A percentile compares a stretch with the other conserved stretches of the same genome.
phyloP scores from a whole-genome alignment of 2,113 vertebrate species.

The Capricornis sumatraensis region DNA sequence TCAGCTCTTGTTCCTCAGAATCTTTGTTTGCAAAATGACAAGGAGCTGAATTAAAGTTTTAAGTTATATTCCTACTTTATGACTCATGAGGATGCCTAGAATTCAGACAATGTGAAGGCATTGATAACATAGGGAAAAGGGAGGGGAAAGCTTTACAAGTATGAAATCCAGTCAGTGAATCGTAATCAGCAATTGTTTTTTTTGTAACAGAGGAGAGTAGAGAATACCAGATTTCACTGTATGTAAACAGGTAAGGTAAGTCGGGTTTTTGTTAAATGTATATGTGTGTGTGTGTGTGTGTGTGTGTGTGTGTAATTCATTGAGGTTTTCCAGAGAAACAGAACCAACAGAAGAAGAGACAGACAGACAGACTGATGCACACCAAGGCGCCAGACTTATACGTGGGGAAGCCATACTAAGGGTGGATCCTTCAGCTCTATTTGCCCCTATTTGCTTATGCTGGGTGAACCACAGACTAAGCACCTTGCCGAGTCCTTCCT shows the following conservation, averaged over 20 bases:
- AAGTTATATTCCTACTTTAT: background rate
- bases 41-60: background rate
- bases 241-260: background rate
- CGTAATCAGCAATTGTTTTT: background rate
- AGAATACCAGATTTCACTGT: background rate
- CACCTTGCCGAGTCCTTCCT: background rate
- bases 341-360: background rate
- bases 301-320: background rate
- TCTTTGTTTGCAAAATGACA: background rate
- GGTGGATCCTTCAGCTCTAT: background rate
- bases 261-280: background rate
- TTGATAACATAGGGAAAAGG: background rate
- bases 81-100: background rate
- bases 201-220: background rate
- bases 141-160: background rate
- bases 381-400: background rate
- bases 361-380: background rate
- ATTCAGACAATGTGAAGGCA: background rate
- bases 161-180: background rate
- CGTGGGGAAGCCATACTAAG: background rate
- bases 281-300: rapidly evolving
- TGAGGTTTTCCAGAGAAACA: background rate
- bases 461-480: background rate
- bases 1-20: background rate
- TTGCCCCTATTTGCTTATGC: background rate